phyloP scores from a whole-genome alignment of 2,113 vertebrate genomes.

The Halichoerus grypus region DNA sequence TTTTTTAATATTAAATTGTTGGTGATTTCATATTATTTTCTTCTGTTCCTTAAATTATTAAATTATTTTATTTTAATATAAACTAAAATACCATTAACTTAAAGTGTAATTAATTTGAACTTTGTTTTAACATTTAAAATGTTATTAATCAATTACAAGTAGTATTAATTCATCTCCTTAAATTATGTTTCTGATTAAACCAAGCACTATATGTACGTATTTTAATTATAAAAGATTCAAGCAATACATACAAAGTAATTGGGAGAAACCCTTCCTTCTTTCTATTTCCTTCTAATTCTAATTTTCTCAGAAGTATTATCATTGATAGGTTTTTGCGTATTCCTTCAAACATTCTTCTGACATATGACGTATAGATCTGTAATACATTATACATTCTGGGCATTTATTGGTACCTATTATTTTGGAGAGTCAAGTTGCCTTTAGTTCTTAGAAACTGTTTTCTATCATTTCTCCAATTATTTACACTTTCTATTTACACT shows the following conservation, averaged over 20 bases:
- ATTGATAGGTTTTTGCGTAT: background rate
- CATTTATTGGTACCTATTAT: background rate
- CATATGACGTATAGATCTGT: background rate
- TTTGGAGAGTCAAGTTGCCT: background rate
- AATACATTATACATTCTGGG: background rate
- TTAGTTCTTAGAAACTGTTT: background rate
- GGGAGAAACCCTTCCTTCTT: background rate
- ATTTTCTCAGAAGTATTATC: background rate
- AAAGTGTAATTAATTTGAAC: background rate
- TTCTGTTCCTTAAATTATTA: background rate
- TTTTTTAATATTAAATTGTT: background rate
- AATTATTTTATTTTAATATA: background rate
- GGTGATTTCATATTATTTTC: background rate
- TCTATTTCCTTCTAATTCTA: background rate
- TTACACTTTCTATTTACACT: background rate
- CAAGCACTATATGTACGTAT: background rate
- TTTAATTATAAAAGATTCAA: slow-evolving; percentile 26
- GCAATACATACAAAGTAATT: background rate
- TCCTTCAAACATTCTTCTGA: background rate
- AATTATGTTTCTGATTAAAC: background rate
- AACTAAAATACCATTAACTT: background rate
- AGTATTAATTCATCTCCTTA: background rate
- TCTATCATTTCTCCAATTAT: background rate
- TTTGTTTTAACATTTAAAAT: background rate
- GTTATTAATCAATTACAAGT: background rate